These are phyloP conservation scores for Penaeus chinensis DNA, from an alignment of 1,140 invertebrate species.

Conservation along the genomic window DNA sequence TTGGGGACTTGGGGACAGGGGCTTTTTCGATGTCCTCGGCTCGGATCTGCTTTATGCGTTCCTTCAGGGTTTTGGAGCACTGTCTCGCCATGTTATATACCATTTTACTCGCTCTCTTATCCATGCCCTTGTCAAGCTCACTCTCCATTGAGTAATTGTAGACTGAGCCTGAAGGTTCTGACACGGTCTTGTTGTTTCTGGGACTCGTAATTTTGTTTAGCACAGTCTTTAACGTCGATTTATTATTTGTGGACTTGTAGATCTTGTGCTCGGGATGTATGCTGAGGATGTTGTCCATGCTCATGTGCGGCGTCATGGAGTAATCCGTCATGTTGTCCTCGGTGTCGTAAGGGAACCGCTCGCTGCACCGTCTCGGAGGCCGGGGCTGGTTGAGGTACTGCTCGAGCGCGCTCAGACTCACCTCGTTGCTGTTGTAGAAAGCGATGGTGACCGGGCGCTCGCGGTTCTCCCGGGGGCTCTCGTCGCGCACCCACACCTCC, in stretches of 20 bases:
- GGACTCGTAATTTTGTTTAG: constrained; percentile 65
- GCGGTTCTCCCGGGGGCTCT: constrained; percentile 47
- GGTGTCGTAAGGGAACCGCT: constrained; percentile 64
- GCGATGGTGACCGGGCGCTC: constrained; percentile 61
- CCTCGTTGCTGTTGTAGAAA: constrained; percentile 45
- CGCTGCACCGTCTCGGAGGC: not conserved
- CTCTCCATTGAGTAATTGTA: constrained; percentile 41
- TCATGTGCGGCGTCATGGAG: constrained; percentile 68
- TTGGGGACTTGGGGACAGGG: constrained; percentile 1
- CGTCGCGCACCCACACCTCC: constrained; percentile 36
- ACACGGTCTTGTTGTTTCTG: constrained; percentile 31
- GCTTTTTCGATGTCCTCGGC: constrained; percentile 56
- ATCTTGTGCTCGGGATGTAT: constrained; percentile 83
- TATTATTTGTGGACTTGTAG: constrained; percentile 73
- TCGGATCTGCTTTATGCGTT: constrained; percentile 65
- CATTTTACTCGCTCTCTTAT: constrained; percentile 63
- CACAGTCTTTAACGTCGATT: constrained; percentile 69
- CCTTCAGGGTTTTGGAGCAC: constrained; percentile 68
- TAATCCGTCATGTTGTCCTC: constrained; percentile 72
- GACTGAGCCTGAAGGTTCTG: constrained; percentile 41
- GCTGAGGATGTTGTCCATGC: constrained; percentile 69
- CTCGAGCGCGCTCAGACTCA: constrained; percentile 39
- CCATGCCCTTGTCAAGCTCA: constrained; percentile 48
- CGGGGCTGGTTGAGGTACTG: constrained; percentile 47
- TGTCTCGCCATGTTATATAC: constrained; percentile 66